Conservation (phyloP, 2,113 vertebrate species). For the Ochotona curzoniae region DNA sequence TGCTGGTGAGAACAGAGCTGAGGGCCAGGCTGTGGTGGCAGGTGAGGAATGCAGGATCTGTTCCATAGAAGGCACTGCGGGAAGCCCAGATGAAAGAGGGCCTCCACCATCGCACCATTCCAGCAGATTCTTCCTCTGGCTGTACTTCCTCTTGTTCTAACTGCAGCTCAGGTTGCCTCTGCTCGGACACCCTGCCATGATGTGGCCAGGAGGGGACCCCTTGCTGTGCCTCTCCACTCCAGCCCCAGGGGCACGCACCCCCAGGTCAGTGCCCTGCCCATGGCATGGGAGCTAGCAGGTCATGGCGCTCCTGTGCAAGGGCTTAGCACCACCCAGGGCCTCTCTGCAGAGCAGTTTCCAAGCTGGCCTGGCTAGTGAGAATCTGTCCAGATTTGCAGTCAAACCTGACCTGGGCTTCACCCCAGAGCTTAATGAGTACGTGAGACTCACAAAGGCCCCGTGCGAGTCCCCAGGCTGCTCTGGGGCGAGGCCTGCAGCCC, state of each 20-base stretch:
- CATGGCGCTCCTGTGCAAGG: neutral
- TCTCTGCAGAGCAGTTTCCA: conserved; percentile 9
- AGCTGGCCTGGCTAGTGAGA: conserved; percentile 61
- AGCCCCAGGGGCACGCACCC: accelerated
- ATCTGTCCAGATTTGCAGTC: conserved; percentile 77
- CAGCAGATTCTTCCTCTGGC: too few species aligned
- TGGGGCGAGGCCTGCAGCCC: conserved; percentile 79
- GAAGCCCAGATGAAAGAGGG: accelerated
- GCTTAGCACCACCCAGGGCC: neutral
- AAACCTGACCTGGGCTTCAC: conserved; percentile 82
- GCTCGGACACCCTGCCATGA: accelerated
- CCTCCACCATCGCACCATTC: accelerated
- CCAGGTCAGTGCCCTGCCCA: accelerated
- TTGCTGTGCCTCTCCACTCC: accelerated
- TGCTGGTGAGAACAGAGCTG: accelerated
- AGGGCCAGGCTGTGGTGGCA: neutral
- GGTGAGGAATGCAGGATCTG: accelerated
- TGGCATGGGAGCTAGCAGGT: neutral
- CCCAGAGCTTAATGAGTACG: conserved; percentile 70
- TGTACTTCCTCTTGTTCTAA: too few species aligned
- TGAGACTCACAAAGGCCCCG: conserved; percentile 79
- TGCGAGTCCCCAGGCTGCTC: conserved; percentile 56
- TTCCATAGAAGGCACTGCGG: too few species aligned
- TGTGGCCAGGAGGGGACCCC: neutral
- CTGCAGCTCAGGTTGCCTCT: neutral